Evolutionary conservation across 1,140 invertebrate genomes (phyloP).

Genomic region (Phymastichus coffea): DNA sequence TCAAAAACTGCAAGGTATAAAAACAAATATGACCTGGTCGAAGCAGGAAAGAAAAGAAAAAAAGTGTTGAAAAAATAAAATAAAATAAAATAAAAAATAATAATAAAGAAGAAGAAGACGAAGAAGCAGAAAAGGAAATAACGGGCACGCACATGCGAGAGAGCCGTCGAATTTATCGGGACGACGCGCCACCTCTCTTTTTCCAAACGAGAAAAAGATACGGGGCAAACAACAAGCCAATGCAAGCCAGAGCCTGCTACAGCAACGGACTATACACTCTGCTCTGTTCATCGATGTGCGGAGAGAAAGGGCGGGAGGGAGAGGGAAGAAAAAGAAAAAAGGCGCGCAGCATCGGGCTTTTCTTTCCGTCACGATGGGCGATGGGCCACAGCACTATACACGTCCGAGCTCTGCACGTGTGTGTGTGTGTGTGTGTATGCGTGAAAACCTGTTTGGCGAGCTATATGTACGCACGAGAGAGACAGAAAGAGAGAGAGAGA

Average conservation of each 20-base stretch:
- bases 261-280: too few species aligned
- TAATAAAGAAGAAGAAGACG: too few species aligned
- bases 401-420: constrained; percentile 32
- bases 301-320: constrained; percentile 8
- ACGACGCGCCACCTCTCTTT: background rate
- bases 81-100: too few species aligned
- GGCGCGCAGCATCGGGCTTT: constrained; percentile 29
- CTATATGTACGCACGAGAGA: background rate
- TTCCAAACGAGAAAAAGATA: constrained; percentile 18
- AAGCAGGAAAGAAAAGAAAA: too few species aligned
- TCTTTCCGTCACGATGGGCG: constrained; percentile 28
- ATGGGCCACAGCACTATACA: too few species aligned
- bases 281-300: too few species aligned
- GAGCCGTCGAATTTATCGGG: constrained; percentile 4
- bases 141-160: background rate
- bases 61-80: too few species aligned
- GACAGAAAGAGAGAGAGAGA: background rate
- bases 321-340: constrained; percentile 5
- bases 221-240: constrained; percentile 8
- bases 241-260: background rate
- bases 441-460: constrained; percentile 51
- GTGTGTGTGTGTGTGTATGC: constrained; percentile 36
- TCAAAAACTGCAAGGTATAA: too few species aligned
- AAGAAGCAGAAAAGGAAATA: background rate
- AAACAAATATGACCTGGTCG: too few species aligned